Evolutionary conservation across 2,797 vertebrate species (phyloP).

Genomic region (Mallotus villosus): DNA sequence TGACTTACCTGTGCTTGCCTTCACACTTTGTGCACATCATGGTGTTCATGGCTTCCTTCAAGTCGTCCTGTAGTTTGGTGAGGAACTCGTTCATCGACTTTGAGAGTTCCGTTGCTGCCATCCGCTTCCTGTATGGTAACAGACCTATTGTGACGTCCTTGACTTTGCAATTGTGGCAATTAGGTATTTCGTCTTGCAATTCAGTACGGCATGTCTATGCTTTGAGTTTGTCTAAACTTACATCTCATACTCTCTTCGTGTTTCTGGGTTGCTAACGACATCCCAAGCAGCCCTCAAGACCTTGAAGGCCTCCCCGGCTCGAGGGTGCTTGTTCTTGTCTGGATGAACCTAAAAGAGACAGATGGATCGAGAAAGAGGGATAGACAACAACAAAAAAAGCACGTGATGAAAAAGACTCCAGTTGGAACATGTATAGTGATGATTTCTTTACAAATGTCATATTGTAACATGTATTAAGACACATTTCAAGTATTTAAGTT

Average conservation of each 20-base stretch:
- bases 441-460: not conserved
- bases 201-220: not conserved
- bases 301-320: constrained; percentile 93
- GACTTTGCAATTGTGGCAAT: not conserved
- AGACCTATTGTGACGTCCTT: not conserved
- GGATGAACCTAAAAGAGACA: constrained; percentile 85
- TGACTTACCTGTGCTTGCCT: constrained; percentile 89
- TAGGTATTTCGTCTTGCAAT: not conserved
- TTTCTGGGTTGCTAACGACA: constrained; percentile 91
- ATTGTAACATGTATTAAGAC: not conserved
- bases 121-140: constrained; percentile 78
- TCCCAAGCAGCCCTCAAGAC: constrained; percentile 93
- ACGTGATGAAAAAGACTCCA: not conserved
- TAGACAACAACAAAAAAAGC: not conserved
- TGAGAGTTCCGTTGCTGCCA: constrained; percentile 89
- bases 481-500: not conserved
- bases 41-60: constrained; percentile 95
- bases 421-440: not conserved
- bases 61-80: constrained; percentile 90
- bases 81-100: constrained; percentile 92
- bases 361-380: not conserved
- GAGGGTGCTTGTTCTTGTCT: constrained; percentile 93
- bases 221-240: constrained; percentile 66
- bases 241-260: constrained; percentile 88
- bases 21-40: constrained; percentile 96